Evolutionary conservation across 2,113 vertebrate genomes (phyloP).

Genomic region (Pollachius pollachius): DNA sequence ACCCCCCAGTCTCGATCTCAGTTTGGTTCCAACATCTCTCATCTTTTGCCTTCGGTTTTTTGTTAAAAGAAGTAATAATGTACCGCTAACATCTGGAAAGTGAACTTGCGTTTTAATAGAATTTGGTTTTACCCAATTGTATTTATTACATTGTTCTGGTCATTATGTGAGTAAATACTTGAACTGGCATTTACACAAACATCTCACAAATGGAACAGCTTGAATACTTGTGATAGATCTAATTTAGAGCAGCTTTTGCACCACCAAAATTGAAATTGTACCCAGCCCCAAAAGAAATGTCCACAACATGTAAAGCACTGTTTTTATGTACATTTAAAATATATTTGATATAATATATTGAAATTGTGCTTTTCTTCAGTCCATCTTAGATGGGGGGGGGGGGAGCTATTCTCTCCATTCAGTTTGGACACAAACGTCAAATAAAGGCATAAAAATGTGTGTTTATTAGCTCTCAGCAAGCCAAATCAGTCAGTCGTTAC

Average conservation of each 20-base stretch:
- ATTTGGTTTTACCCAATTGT: background rate
- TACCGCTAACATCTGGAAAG: too few relatives aligned
- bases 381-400: too few relatives aligned
- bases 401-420: background rate
- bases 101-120: too few relatives aligned
- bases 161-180: conserved; percentile 4
- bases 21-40: too few relatives aligned
- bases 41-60: background rate
- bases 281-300: background rate
- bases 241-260: background rate
- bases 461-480: conserved; percentile 49
- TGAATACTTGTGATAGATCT: too few relatives aligned
- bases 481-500: conserved; percentile 33
- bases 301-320: conserved; percentile 13
- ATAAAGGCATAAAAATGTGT: conserved; percentile 33
- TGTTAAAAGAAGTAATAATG: conserved; percentile 33
- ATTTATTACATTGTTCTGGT: conserved; percentile 44
- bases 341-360: conserved; percentile 38
- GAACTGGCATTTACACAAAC: background rate
- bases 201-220: conserved; percentile 12
- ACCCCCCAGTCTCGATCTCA: too few relatives aligned
- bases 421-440: conserved; percentile 7
- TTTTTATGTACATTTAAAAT: conserved; percentile 32
- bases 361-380: conserved; percentile 5
- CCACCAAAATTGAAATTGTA: background rate